These are phyloP conservation scores for Crepidodera aurea DNA, from an alignment of 2,888 invertebrate genomes.

Conservation along the genomic window DNA sequence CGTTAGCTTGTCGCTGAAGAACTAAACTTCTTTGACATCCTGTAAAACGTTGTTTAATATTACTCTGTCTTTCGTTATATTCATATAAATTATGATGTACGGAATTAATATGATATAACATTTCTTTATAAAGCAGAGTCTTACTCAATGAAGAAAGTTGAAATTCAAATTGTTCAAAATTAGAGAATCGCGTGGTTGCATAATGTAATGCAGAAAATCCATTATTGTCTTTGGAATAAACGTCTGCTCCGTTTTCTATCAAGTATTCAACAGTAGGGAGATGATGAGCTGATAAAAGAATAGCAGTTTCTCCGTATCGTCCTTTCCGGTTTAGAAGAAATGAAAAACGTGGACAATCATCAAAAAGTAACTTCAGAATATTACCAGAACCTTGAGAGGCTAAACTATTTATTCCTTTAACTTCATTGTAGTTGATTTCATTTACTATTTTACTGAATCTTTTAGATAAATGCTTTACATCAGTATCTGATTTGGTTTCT, in stretches of 20 bases:
- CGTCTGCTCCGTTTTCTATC: conserved; percentile 6
- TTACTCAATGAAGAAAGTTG: neutral
- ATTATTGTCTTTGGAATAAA: neutral
- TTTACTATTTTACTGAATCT: neutral
- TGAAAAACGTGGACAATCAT: neutral
- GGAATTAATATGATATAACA: conserved; percentile 4
- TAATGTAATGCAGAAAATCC: conserved; percentile 8
- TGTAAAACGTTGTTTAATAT: neutral
- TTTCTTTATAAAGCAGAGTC: conserved; percentile 5
- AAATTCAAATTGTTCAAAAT: neutral
- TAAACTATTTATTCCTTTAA: neutral
- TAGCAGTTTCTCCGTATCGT: neutral
- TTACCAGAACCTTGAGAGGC: conserved; percentile 12
- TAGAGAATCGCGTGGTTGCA: conserved; percentile 5
- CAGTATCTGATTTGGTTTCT: neutral
- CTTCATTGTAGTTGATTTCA: neutral
- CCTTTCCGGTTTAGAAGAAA: neutral
- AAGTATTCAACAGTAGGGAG: conserved; percentile 5
- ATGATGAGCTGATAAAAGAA: conserved; percentile 9
- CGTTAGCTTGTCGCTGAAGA: neutral
- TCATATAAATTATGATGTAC: conserved; percentile 5
- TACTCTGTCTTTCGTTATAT: neutral
- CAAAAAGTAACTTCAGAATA: conserved; percentile 1
- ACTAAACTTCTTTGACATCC: neutral
- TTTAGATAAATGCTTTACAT: neutral